Conservation (phyloP, 2,113 vertebrate species). For the Scytalopus superciliaris region DNA sequence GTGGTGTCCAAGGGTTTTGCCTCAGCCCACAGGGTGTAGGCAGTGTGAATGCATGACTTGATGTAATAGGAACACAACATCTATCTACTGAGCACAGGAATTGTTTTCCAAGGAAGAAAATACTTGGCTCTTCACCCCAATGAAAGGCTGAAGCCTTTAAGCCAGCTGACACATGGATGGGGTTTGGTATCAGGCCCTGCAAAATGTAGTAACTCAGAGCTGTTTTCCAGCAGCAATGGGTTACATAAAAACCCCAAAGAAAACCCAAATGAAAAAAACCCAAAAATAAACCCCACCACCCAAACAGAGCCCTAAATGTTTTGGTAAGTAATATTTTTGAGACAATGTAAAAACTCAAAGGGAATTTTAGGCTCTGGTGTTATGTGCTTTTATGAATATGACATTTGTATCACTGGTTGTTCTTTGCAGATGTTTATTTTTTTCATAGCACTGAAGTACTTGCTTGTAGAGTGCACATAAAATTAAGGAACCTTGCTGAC, state of each 20-base stretch:
- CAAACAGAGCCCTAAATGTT: not conserved
- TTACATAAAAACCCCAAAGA: not conserved
- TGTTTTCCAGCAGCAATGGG: not conserved
- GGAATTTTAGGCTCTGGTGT: not conserved
- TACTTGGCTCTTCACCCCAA: not conserved
- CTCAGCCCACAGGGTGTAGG: slow-evolving; percentile 25
- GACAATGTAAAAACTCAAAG: not conserved
- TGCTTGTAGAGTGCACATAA: not conserved
- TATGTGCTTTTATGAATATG: not conserved
- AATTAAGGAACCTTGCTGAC: not conserved
- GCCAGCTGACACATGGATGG: not conserved
- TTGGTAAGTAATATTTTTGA: not conserved
- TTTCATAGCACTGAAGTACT: not conserved
- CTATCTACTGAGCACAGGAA: not conserved
- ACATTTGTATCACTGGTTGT: not conserved
- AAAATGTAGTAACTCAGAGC: not conserved
- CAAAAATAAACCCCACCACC: not conserved
- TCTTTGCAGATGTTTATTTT: not conserved
- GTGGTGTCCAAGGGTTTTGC: slow-evolving; percentile 37
- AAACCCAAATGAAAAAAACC: not conserved
- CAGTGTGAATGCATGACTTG: slow-evolving; percentile 19
- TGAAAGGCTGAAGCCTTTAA: not conserved
- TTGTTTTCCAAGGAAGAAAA: not conserved
- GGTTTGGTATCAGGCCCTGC: not conserved
- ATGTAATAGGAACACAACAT: not conserved